Evolutionary conservation across 2,888 invertebrate genomes (phyloP).

Genomic region (Phymatocera aterrima): DNA sequence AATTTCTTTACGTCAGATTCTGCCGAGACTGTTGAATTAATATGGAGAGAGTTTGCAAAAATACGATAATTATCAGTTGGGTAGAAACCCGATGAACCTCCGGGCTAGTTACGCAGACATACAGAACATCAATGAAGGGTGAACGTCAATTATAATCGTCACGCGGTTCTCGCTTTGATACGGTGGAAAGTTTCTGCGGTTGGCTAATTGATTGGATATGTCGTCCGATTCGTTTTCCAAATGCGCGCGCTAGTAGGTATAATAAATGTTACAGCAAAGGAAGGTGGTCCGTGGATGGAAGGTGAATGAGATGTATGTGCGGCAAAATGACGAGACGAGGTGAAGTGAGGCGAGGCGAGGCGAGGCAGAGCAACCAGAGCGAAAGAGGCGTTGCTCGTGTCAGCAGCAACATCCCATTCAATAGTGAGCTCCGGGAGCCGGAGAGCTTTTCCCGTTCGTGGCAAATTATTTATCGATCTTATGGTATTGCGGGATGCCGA

Average conservation of each 20-base stretch:
- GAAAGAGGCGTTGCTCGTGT: conserved; percentile 51
- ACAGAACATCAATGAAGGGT: not conserved
- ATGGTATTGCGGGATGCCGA: conserved; percentile 34
- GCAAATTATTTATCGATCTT: conserved; percentile 61
- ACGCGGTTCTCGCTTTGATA: not conserved
- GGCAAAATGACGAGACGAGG: not conserved
- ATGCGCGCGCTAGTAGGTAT: not conserved
- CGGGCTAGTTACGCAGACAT: not conserved
- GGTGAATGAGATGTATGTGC: not conserved
- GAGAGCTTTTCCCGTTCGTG: conserved; percentile 48
- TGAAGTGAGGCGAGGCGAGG: not conserved
- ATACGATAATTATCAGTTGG: not conserved
- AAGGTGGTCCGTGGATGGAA: not conserved
- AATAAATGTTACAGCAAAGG: not conserved
- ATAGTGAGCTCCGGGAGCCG: conserved; percentile 42
- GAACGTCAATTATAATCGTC: conserved; percentile 26
- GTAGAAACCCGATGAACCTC: not conserved
- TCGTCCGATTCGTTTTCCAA: not conserved
- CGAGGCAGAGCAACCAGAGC: no score
- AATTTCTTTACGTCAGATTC: not conserved
- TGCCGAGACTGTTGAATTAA: no score
- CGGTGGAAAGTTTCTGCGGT: conserved; percentile 5
- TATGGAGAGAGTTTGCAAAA: not conserved
- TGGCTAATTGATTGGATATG: conserved; percentile 35
- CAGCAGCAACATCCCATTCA: conserved; percentile 50